Conservation (phyloP, 2,888 invertebrate species). For the Neria commutata region DNA sequence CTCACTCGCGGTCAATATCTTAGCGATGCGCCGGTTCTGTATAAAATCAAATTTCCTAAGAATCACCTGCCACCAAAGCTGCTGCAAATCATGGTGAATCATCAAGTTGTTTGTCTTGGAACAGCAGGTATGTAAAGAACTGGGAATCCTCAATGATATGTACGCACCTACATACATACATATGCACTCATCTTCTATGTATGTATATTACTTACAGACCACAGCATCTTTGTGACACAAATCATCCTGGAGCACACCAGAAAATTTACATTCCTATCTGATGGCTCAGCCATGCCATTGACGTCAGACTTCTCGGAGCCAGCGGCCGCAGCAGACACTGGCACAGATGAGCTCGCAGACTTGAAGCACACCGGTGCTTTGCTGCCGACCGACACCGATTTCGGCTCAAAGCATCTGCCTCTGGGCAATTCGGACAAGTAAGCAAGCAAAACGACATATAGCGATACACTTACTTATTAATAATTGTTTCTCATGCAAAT, state of each 20-base stretch:
- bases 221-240: slow-evolving; percentile 54
- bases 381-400: slow-evolving; percentile 25
- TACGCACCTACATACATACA: not conserved
- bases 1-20: slow-evolving; percentile 59
- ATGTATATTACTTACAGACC: slow-evolving; percentile 40
- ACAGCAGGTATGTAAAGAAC: slow-evolving; percentile 62
- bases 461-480: not conserved
- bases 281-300: slow-evolving; percentile 29
- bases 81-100: slow-evolving; percentile 67
- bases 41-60: slow-evolving; percentile 69
- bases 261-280: slow-evolving; percentile 50
- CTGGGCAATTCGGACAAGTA: slow-evolving; percentile 47
- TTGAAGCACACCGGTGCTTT: slow-evolving; percentile 21
- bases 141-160: not conserved
- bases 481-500: slow-evolving; percentile 24
- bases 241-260: slow-evolving; percentile 59
- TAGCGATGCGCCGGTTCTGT: slow-evolving; percentile 61
- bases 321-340: not conserved
- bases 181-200: not conserved
- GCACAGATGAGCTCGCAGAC: no score
- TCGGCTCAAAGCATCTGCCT: slow-evolving; percentile 35
- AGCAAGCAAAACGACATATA: slow-evolving; percentile 29
- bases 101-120: slow-evolving; percentile 66
- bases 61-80: slow-evolving; percentile 66
- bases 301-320: not conserved